Evolutionary conservation across 2,797 vertebrate genomes (phyloP), one percentile per base, ranked within the genome.

Genomic region (Catostomus latipinnis): DNA sequence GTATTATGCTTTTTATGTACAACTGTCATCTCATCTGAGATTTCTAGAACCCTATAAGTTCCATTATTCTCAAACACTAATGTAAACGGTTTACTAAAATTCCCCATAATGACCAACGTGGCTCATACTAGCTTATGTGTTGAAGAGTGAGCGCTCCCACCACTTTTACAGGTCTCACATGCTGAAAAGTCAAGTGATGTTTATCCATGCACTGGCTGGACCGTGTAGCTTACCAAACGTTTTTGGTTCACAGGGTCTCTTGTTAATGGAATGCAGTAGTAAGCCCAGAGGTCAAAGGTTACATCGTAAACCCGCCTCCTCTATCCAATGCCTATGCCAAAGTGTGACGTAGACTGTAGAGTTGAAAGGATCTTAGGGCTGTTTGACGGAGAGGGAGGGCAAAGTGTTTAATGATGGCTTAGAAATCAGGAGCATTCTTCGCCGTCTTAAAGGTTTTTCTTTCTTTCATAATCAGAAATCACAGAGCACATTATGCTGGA

Each of bases 371-470:
- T 76, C 80, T 84, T 75, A 82, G 74, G 71, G 45, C 22, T 14
- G 57, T 70, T 82, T 65, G 68, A 34, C 34, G 4, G 34, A 34
- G n/a, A 9, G 60, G 52, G 67, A 65, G 6, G n/a, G 62, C 57
- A 50, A 68, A 34, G 9, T 60, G 69, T 88, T 86, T 86, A 87
- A 87, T 84, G 34, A 34, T 90, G 91, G 88, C 90, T 94, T 92
- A 90, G 81, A 91, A 90, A 87, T 90, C 81, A 84, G 88, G 83
- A 82, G 89, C 90, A 93, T 94, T 93, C 92, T 90, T 94, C 85
- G 81, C 71, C 70, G 89, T 89, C 87, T 94, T 93, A 93, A 85
- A 49, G 78, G 85, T 83, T 62, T 85, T 83, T 87, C 86, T 78
- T 80, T 54, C n/a, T 71, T 67, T 74, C 74, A 76, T 68, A 57